phyloP scores from a whole-genome alignment of 2,888 invertebrate species.

The Ernsta delagoae region DNA sequence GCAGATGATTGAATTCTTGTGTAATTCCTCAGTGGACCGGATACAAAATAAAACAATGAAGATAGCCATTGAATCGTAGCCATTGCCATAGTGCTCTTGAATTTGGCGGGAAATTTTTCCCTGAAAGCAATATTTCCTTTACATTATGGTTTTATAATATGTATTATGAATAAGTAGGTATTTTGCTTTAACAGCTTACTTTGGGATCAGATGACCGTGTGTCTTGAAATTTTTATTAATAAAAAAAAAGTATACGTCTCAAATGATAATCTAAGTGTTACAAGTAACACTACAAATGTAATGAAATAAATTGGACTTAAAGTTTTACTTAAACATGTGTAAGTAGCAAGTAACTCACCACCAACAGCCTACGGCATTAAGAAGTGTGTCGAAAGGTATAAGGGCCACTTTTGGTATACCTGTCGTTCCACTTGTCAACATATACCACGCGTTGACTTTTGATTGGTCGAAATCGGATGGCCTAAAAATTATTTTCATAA shows the following conservation, averaged over 20 bases:
- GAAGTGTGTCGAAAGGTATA: constrained; percentile 53
- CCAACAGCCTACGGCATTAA: constrained; percentile 52
- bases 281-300: too few species aligned
- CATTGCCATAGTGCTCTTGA: constrained; percentile 49
- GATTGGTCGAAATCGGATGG: constrained; percentile 55
- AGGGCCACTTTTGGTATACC: constrained; percentile 58
- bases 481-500: constrained; percentile 44
- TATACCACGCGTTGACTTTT: constrained; percentile 54
- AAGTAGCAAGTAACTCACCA: too few species aligned
- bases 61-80: constrained; percentile 61
- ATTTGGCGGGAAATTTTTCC: constrained; percentile 45
- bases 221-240: too few species aligned
- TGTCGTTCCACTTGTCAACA: constrained; percentile 63
- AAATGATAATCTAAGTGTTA: too few species aligned
- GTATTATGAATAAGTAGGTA: too few species aligned
- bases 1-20: constrained; percentile 55
- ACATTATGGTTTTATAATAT: too few species aligned
- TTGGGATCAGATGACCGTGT: too few species aligned
- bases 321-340: too few species aligned
- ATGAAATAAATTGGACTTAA: too few species aligned
- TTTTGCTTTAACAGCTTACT: too few species aligned
- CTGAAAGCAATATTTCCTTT: constrained; percentile 42
- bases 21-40: constrained; percentile 50
- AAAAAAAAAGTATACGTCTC: too few species aligned
- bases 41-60: constrained; percentile 51